These are phyloP conservation scores for Trachymyrmex septentrionalis DNA, from an alignment of 1,140 invertebrate species.

Conservation along the genomic window DNA sequence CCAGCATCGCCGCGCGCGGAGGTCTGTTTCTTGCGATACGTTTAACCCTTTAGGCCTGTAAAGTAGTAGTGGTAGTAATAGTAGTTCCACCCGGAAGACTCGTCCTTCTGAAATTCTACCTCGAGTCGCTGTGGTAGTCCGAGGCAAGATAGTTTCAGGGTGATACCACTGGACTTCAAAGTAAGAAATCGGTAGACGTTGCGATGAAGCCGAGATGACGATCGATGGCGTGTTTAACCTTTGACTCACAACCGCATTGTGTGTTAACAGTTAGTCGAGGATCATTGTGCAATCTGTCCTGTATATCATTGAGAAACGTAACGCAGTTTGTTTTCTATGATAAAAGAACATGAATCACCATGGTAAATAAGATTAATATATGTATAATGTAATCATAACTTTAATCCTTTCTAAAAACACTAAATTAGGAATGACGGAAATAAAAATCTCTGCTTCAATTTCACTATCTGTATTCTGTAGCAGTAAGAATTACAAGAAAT, in stretches of 20 bases:
- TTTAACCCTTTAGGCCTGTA: constrained; percentile 60
- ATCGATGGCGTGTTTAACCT: constrained; percentile 57
- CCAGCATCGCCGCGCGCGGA: constrained; percentile 66
- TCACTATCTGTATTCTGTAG: not conserved
- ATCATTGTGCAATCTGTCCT: constrained; percentile 37
- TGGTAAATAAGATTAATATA: not conserved
- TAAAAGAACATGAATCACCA: not conserved
- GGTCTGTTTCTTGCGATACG: constrained; percentile 72
- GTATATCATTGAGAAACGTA: constrained; percentile 3
- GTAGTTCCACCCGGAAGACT: constrained; percentile 51
- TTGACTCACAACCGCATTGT: constrained; percentile 21
- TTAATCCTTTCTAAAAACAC: not conserved
- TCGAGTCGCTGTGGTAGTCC: constrained; percentile 2
- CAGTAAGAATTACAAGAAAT: not conserved
- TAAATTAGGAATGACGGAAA: not conserved
- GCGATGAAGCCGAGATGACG: constrained; percentile 59
- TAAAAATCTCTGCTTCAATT: not conserved
- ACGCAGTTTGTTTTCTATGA: not conserved
- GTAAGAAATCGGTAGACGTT: constrained; percentile 45
- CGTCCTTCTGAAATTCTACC: constrained; percentile 49
- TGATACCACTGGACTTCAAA: constrained; percentile 45
- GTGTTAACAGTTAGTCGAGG: constrained; percentile 35
- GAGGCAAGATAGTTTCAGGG: constrained; percentile 47
- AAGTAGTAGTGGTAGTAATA: constrained; percentile 17
- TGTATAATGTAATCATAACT: not conserved